Percentiles rank a stretch among this genome's conserved stretches.
These are phyloP conservation scores for Muscidifurax raptorellus DNA, from an alignment of 1,140 invertebrate species.

Conservation along the genomic window DNA sequence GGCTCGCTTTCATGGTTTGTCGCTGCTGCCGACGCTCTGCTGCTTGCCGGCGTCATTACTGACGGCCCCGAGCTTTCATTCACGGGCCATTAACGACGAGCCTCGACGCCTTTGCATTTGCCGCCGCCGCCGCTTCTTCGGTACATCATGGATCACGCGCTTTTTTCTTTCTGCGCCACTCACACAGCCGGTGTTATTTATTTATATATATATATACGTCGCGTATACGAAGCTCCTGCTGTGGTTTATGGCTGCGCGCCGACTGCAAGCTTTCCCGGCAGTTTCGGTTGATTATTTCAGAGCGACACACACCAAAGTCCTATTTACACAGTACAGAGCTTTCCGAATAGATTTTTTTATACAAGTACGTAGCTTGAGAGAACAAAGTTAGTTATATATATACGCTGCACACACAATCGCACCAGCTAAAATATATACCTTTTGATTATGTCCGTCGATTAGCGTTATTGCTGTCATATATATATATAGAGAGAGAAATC, in stretches of 20 bases:
- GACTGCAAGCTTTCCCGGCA: too few species aligned
- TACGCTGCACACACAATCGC: background rate
- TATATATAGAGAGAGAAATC: too few species aligned
- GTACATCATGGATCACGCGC: too few species aligned
- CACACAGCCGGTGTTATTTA: too few species aligned
- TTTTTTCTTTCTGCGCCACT: too few species aligned
- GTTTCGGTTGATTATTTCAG: background rate
- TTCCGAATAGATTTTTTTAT: background rate
- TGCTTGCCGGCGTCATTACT: slow-evolving; percentile 3
- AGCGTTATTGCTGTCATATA: background rate
- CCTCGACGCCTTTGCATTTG: background rate
- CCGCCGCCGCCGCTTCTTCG: too few species aligned
- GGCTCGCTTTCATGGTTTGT: slow-evolving; percentile 57
- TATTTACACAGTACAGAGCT: background rate
- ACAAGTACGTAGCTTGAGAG: too few species aligned
- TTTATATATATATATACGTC: too few species aligned
- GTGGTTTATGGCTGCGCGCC: background rate
- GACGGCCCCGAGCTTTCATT: slow-evolving; percentile 20
- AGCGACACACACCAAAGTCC: background rate
- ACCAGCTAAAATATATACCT: background rate
- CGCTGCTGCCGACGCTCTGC: slow-evolving; percentile 40
- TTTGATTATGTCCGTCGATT: background rate
- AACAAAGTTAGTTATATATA: background rate
- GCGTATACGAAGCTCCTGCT: too few species aligned
- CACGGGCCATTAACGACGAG: slow-evolving; percentile 10